These are phyloP conservation scores for Argyra leucocephala DNA, from an alignment of 2,888 invertebrate species.

Conservation along the genomic window DNA sequence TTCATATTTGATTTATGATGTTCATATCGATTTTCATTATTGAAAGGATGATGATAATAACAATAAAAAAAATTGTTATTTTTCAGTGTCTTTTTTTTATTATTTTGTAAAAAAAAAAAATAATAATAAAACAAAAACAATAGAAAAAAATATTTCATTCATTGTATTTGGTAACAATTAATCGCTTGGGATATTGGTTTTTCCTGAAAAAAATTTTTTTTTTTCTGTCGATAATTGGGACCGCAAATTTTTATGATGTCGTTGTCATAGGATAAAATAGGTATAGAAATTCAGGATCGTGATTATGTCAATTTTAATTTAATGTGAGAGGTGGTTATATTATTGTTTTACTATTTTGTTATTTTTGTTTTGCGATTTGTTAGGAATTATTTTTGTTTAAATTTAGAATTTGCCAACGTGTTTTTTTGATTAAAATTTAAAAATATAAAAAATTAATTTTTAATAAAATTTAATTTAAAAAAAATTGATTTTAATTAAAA, in stretches of 20 bases:
- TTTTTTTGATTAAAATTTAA: no score
- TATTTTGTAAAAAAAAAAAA: not conserved
- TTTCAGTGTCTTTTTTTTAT: not conserved
- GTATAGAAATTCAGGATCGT: conserved; percentile 4
- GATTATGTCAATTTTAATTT: conserved; percentile 6
- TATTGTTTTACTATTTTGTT: not conserved
- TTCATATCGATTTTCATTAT: not conserved
- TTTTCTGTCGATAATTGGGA: not conserved
- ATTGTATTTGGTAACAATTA: not conserved
- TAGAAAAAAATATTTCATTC: not conserved
- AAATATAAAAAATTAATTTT: no score
- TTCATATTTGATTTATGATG: conserved; percentile 3
- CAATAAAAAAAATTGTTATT: not conserved
- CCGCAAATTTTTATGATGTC: conserved; percentile 4
- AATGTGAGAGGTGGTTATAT: not conserved
- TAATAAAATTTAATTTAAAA: no score
- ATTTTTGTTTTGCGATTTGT: not conserved
- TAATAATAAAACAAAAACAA: no score
- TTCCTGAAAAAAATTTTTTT: not conserved
- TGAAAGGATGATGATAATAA: not conserved
- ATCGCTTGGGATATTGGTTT: not conserved
- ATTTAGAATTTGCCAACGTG: no score
- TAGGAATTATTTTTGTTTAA: no score
- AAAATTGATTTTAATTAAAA: no score
- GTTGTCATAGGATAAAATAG: not conserved